These are phyloP conservation scores for Junonia oenone DNA, from an alignment of 2,888 invertebrate species.

Conservation along the genomic window DNA sequence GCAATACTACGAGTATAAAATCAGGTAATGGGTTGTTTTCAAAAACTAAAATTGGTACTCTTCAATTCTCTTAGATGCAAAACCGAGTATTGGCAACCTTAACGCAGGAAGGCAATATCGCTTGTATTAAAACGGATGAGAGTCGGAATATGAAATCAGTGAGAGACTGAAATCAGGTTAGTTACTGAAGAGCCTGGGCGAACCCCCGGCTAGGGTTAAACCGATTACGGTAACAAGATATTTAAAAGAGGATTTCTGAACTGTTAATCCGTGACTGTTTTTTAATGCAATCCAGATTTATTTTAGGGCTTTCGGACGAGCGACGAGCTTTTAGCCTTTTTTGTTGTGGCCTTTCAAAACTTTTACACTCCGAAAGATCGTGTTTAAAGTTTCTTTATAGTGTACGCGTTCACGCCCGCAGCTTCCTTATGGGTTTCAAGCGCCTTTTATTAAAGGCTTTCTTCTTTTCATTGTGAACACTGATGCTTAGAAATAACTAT, in stretches of 20 bases:
- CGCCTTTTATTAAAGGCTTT: background rate
- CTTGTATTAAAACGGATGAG: slow-evolving; percentile 46
- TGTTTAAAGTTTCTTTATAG: slow-evolving; percentile 10
- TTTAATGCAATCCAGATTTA: slow-evolving; percentile 27
- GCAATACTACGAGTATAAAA: no score
- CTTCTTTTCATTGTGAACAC: background rate
- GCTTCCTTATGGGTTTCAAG: slow-evolving; percentile 1
- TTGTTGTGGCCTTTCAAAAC: slow-evolving; percentile 20
- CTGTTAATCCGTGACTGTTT: slow-evolving; percentile 34
- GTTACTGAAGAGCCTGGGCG: slow-evolving; percentile 41
- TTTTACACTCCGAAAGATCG: slow-evolving; percentile 16
- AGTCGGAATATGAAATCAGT: slow-evolving; percentile 26
- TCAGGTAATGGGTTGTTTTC: no score
- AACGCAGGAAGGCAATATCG: background rate
- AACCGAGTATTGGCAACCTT: background rate
- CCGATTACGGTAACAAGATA: slow-evolving; percentile 71
- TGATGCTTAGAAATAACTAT: background rate
- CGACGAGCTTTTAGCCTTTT: slow-evolving; percentile 17
- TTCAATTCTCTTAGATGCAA: no score
- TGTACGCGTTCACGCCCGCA: slow-evolving; percentile 24
- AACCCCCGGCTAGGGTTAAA: slow-evolving; percentile 43
- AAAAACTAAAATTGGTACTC: no score
- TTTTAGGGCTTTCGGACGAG: slow-evolving; percentile 15
- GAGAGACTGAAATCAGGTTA: slow-evolving; percentile 43
- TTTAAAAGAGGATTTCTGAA: slow-evolving; percentile 53